Evolutionary conservation across 2,113 vertebrate genomes (phyloP).

Genomic region (Oryzias curvinotus): DNA sequence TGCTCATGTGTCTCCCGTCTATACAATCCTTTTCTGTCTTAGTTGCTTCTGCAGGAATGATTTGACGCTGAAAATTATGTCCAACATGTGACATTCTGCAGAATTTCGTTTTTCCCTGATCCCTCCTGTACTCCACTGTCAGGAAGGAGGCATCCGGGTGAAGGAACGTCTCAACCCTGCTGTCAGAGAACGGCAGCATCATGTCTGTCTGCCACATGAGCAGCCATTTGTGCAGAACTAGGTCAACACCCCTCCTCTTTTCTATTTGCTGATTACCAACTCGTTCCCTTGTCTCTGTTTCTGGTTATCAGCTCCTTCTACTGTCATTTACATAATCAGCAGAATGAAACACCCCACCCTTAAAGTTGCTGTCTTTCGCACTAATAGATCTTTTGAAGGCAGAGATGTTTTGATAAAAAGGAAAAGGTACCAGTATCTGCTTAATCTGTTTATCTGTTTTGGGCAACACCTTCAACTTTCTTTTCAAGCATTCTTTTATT

Average conservation of each 20-base stretch:
- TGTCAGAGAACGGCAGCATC: constrained; percentile 36
- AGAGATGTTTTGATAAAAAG: too few relatives aligned
- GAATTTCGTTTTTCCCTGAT: too few relatives aligned
- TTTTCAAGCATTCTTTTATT: constrained; percentile 11
- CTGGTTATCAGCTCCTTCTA: constrained; percentile 61
- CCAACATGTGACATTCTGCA: too few relatives aligned
- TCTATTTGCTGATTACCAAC: constrained; percentile 53
- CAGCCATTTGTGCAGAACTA: constrained; percentile 76
- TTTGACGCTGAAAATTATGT: too few relatives aligned
- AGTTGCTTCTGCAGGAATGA: too few relatives aligned
- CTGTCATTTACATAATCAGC: constrained; percentile 49
- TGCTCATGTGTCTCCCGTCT: too few relatives aligned
- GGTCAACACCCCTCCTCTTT: constrained; percentile 69
- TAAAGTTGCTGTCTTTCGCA: neutral
- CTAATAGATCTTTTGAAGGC: too few relatives aligned
- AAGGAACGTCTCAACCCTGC: constrained; percentile 13
- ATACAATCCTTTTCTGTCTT: too few relatives aligned
- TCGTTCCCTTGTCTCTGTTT: constrained; percentile 44
- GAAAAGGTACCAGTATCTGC: constrained; percentile 15
- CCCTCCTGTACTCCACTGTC: too few relatives aligned
- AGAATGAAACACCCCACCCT: neutral
- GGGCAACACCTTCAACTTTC: constrained; percentile 3
- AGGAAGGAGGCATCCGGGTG: too few relatives aligned
- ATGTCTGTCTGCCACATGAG: constrained; percentile 62
- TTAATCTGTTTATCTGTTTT: too few relatives aligned